A percentile compares a stretch with the other conserved stretches of the same genome.
Conservation (phyloP, 2,113 vertebrate genomes). For the Entomyzon cyanotis region DNA sequence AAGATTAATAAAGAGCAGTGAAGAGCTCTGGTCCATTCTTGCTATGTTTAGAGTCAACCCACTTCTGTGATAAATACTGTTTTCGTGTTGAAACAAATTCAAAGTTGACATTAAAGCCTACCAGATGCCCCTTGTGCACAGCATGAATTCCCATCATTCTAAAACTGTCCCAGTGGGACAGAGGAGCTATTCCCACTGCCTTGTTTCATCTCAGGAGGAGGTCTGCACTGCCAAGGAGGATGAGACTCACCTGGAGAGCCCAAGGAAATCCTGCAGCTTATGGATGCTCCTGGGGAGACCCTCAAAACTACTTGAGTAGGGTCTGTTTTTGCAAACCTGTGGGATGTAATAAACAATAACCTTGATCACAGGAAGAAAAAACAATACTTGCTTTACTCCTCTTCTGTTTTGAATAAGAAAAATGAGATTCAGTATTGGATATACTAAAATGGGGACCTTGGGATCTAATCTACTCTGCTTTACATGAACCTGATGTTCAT, state of each 20-base stretch:
- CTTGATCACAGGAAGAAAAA: neutral
- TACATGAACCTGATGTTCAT: neutral
- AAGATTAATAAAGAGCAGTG: neutral
- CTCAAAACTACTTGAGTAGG: neutral
- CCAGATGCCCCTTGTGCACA: neutral
- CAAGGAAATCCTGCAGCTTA: neutral
- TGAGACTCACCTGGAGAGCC: neutral
- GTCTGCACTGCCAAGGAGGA: neutral
- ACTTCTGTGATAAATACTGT: neutral
- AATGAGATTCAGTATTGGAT: neutral
- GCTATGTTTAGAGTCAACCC: neutral
- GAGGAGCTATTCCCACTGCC: neutral
- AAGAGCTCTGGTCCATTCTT: neutral
- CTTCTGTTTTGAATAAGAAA: neutral
- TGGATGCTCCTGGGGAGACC: neutral
- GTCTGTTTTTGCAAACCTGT: neutral
- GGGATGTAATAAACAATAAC: neutral
- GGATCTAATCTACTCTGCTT: neutral
- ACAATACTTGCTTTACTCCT: rapidly evolving
- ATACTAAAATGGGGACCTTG: neutral
- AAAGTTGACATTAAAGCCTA: neutral
- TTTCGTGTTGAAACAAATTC: neutral
- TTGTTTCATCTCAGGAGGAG: neutral
- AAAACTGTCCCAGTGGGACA: neutral
- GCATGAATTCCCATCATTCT: neutral